These are phyloP conservation scores for Bettongia penicillata DNA, from an alignment of 2,113 vertebrate genomes.

Conservation along the genomic window DNA sequence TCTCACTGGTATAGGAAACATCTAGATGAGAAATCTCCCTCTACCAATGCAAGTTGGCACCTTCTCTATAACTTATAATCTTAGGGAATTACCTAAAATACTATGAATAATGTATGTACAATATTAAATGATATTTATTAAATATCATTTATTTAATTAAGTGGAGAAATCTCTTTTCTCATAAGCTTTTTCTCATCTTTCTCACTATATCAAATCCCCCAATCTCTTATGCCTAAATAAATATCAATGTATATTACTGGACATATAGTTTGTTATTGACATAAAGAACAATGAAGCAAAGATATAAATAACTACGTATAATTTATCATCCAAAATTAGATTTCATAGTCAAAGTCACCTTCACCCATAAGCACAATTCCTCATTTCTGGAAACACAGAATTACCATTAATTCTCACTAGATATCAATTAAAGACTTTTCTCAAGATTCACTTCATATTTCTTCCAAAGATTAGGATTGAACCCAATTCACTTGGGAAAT, in stretches of 20 bases:
- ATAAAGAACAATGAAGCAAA: neutral
- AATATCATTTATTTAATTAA: neutral
- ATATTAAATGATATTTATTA: neutral
- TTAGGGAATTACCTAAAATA: neutral
- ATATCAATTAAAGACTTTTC: neutral
- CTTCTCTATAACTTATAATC: neutral
- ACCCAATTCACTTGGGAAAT: neutral
- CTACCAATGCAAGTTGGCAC: neutral
- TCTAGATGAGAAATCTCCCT: neutral
- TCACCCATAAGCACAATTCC: neutral
- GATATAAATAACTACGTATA: neutral
- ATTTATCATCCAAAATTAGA: neutral
- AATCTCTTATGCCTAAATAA: neutral
- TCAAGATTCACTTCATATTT: neutral
- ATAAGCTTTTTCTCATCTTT: neutral
- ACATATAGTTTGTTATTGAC: neutral
- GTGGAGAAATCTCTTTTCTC: neutral
- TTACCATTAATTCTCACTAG: neutral
- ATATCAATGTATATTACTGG: neutral
- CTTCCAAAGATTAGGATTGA: neutral
- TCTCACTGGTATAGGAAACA: too few species aligned
- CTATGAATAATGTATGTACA: neutral
- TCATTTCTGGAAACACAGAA: neutral
- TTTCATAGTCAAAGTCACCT: neutral
- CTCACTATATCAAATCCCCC: neutral